phyloP scores from a whole-genome alignment of 1,140 invertebrate species.

The Brachionus rotundiformis region DNA sequence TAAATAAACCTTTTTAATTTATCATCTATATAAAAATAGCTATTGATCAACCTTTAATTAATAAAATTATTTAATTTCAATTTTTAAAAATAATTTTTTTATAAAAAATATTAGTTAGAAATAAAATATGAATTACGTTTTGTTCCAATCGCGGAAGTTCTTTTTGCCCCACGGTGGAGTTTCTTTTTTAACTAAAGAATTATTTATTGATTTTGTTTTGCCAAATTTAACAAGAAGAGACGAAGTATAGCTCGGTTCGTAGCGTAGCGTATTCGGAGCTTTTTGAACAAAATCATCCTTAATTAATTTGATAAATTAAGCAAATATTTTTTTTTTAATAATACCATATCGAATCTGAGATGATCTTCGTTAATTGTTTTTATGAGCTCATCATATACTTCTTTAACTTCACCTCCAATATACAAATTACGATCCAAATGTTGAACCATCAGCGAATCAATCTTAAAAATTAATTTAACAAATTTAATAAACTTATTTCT shows the following conservation, averaged over 20 bases:
- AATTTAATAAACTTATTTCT: too few relatives aligned
- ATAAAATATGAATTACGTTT: conserved; percentile 56
- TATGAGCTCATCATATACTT: conserved; percentile 64
- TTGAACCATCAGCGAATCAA: conserved; percentile 60
- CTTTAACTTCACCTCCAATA: conserved; percentile 62
- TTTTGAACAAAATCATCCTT: conserved; percentile 59
- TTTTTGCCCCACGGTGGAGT: conserved; percentile 58
- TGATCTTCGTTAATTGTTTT: conserved; percentile 61
- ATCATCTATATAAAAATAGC: conserved; percentile 37
- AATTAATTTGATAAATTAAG: neutral
- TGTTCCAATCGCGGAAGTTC: conserved; percentile 59
- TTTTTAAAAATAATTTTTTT: neutral
- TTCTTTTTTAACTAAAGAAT: conserved; percentile 57
- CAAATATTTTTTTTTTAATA: neutral
- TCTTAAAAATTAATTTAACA: conserved; percentile 56
- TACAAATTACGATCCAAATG: conserved; percentile 62
- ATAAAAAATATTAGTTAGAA: neutral
- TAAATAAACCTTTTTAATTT: conserved; percentile 49
- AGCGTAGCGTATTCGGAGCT: conserved; percentile 55
- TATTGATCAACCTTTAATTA: conserved; percentile 45
- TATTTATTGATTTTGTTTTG: conserved; percentile 55
- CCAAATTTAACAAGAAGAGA: conserved; percentile 58
- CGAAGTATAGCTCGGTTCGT: conserved; percentile 56
- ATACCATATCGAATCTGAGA: conserved; percentile 59
- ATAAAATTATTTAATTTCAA: neutral